These are phyloP conservation scores for Cordilura impudica DNA, from an alignment of 2,888 invertebrate species.

Conservation along the genomic window DNA sequence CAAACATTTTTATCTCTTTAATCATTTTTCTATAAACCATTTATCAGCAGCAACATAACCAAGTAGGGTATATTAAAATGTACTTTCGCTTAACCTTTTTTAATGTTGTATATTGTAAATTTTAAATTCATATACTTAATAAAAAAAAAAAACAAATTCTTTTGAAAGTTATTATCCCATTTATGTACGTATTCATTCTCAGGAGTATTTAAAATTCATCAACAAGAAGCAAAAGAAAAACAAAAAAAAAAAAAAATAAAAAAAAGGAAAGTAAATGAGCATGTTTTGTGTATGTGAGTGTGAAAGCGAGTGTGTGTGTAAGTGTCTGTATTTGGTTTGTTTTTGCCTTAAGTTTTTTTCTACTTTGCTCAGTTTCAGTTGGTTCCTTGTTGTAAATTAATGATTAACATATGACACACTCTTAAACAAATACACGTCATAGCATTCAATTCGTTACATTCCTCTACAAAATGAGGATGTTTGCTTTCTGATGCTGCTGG, in stretches of 20 bases:
- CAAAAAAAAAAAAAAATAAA: neutral
- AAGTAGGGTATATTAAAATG: neutral
- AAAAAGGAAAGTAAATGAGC: neutral
- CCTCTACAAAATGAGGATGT: neutral
- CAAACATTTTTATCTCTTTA: too few relatives aligned
- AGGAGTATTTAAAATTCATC: slow-evolving; percentile 48
- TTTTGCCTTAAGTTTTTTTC: neutral
- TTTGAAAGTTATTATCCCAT: slow-evolving; percentile 45
- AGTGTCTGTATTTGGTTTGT: slow-evolving; percentile 10
- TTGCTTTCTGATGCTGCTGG: slow-evolving; percentile 5
- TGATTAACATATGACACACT: slow-evolving; percentile 29
- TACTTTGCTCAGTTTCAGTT: slow-evolving; percentile 6
- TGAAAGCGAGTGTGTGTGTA: neutral
- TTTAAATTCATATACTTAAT: slow-evolving; percentile 22
- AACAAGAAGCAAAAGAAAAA: slow-evolving; percentile 3
- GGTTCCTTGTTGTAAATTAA: slow-evolving; percentile 24
- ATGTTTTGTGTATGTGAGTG: neutral
- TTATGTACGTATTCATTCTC: slow-evolving; percentile 25
- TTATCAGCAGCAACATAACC: too few relatives aligned
- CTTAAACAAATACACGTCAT: slow-evolving; percentile 1
- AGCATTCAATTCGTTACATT: too few relatives aligned
- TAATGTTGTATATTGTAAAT: neutral
- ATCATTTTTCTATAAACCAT: too few relatives aligned
- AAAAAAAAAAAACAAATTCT: slow-evolving; percentile 46
- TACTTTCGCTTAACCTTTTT: neutral